Evolutionary conservation across 1,140 invertebrate genomes (phyloP), one percentile per base, ranked within the genome.

Genomic region (Orius laevigatus): DNA sequence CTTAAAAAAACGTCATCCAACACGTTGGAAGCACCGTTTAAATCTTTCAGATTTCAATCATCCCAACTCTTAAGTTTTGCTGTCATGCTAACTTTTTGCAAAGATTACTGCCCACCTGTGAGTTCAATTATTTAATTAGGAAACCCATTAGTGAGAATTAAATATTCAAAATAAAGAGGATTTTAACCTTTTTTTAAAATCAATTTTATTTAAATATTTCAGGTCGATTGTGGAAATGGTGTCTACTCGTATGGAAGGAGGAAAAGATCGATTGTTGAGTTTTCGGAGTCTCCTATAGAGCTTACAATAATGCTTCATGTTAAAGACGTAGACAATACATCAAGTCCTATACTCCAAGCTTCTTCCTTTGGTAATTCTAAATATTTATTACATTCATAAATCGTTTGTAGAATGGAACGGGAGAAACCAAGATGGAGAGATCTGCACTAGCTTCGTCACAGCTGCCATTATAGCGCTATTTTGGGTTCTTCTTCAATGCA

Each of bases 31-130:
- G 69, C 72, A 16, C 62, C 62, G 2, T 69, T 74, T 39, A 60
- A 72, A 49, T 79, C 78, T 4, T 83, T 83, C 60, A 76, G 79
- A 16, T 82, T 83, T 60, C 74, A 76, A 0, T 71, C 72, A 9
- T 79, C 78, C 35, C 72, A 74, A 14, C 65, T 79, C 1, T 75
- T 82, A 1, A 65, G 71, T 16, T 81, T 83, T 58, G 71, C 73
- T 40, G 68, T 79, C 8, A 72, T 79, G 56, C 74, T 83, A 2
- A 73, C 73, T 45, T 80, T 79, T 56, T 83, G 79, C 51, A 62
- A 75, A 5, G 61, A 67, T 0, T 60, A 67, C 34, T 83, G 79
- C 57, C 57, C 63, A 40, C 67, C 68, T 52, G 75, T 80, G 53
- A 67, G 67, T 55, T 12, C 6, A 2, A 31, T 51, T 34, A 33